Conservation (phyloP, 92 coral and sea anemone genomes). For the Muricea muricata region DNA sequence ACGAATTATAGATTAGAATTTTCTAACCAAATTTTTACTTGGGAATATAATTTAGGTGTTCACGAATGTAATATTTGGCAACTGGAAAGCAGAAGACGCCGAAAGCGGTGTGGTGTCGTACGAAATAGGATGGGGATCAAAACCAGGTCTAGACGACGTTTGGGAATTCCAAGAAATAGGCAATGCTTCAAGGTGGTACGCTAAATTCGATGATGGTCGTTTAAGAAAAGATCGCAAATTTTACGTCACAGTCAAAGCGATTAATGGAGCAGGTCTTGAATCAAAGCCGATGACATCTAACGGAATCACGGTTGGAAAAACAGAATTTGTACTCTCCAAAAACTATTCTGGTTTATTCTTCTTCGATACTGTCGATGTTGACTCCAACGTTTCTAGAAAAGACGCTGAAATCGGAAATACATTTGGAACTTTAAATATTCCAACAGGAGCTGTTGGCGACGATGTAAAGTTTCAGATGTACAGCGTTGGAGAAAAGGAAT, state of each 20-base stretch:
- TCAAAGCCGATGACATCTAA: constrained; percentile 82
- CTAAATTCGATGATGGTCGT: constrained; percentile 79
- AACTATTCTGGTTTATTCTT: constrained; percentile 79
- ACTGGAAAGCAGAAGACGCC: constrained; percentile 79
- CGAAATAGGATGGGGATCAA: constrained; percentile 99
- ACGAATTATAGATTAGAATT: too few species aligned
- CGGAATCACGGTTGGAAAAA: constrained; percentile 91
- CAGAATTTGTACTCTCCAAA: constrained; percentile 85
- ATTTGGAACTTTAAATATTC: constrained; percentile 82
- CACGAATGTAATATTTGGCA: constrained; percentile 73
- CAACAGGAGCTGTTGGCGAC: constrained; percentile 81
- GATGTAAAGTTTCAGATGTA: constrained; percentile 80
- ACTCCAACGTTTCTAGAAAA: constrained; percentile 66
- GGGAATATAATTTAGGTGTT: constrained; percentile 2
- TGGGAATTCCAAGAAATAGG: constrained; percentile 86
- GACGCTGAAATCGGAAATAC: constrained; percentile 85
- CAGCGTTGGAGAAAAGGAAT: constrained; percentile 64
- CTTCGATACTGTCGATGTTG: constrained; percentile 83
- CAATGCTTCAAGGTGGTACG: constrained; percentile 87
- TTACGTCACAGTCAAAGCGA: constrained; percentile 86
- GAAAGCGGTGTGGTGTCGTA: constrained; percentile 90
- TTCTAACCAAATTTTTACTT: too few species aligned
- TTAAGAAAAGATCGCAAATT: constrained; percentile 70
- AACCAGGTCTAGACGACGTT: constrained; percentile 75
- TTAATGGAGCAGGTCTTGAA: constrained; percentile 89